phyloP scores from a whole-genome alignment of 2,888 invertebrate species.

The Himalopsyche japonica region DNA sequence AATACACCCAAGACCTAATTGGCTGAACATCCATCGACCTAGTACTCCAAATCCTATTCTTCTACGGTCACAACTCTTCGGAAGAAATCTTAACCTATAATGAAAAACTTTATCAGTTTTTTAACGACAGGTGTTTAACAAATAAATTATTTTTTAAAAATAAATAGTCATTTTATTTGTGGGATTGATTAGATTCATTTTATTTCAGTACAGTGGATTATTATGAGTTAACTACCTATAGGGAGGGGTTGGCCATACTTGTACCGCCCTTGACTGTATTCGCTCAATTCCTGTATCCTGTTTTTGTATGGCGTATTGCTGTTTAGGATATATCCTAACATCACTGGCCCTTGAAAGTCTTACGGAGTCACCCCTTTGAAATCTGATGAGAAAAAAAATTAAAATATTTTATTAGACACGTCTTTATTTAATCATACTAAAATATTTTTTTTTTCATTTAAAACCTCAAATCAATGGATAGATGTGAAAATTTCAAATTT shows the following conservation, averaged over 20 bases:
- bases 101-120: not conserved
- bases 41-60: conserved; percentile 40
- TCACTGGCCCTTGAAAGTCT: not conserved
- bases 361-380: not conserved
- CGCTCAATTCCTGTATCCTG: not conserved
- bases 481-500: no score
- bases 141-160: no score
- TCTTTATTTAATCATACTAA: no score
- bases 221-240: conserved; percentile 47
- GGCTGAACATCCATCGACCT: conserved; percentile 60
- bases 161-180: no score
- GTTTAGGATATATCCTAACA: not conserved
- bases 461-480: no score
- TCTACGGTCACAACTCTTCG: not conserved
- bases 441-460: no score
- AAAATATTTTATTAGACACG: no score
- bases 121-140: no score
- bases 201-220: no score
- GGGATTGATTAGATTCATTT: no score
- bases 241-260: conserved; percentile 54
- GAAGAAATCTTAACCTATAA: conserved; percentile 24
- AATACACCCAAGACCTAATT: conserved; percentile 63
- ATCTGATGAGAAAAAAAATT: not conserved
- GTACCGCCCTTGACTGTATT: conserved; percentile 49
- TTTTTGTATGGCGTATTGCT: not conserved